Percentiles rank a stretch among this genome's conserved stretches.
These are phyloP conservation scores for Cryptotis parvus DNA, from an alignment of 2,113 vertebrate genomes.

Conservation along the genomic window DNA sequence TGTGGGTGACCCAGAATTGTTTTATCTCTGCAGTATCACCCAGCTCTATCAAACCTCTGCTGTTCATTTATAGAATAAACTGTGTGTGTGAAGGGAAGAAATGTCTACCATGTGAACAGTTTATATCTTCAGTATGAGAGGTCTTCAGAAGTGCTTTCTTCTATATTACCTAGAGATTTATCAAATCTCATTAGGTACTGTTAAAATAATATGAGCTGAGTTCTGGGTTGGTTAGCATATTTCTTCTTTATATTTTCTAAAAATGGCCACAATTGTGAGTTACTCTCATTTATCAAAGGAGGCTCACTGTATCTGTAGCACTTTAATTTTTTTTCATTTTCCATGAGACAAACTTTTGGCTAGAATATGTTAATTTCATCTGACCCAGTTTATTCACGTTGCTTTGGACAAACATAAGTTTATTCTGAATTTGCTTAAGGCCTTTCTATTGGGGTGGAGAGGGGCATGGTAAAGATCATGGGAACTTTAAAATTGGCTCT, in stretches of 20 bases:
- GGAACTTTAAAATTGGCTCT: conserved; percentile 56
- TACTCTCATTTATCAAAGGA: conserved; percentile 78
- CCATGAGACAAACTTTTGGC: conserved; percentile 74
- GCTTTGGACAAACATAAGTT: conserved; percentile 67
- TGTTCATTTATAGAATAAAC: not conserved
- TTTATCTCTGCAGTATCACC: not conserved
- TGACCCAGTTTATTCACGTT: conserved; percentile 68
- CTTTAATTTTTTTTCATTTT: conserved; percentile 74
- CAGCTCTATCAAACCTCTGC: not conserved
- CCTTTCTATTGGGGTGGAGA: conserved; percentile 34
- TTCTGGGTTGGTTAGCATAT: conserved; percentile 70
- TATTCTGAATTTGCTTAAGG: conserved; percentile 72
- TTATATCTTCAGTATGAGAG: not conserved
- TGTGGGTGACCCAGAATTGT: not conserved
- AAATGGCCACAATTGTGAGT: conserved; percentile 73
- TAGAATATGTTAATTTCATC: conserved; percentile 78
- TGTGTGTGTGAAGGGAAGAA: not conserved
- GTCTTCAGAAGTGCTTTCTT: not conserved
- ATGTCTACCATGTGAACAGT: not conserved
- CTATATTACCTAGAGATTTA: conserved; percentile 57
- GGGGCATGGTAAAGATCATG: conserved; percentile 63
- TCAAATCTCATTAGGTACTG: conserved; percentile 67
- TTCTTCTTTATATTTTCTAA: conserved; percentile 80
- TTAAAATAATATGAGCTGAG: conserved; percentile 66
- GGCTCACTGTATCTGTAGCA: conserved; percentile 39